These are phyloP conservation scores for Aspidiotus rigidus DNA, from an alignment of 2,888 invertebrate species.

Conservation along the genomic window DNA sequence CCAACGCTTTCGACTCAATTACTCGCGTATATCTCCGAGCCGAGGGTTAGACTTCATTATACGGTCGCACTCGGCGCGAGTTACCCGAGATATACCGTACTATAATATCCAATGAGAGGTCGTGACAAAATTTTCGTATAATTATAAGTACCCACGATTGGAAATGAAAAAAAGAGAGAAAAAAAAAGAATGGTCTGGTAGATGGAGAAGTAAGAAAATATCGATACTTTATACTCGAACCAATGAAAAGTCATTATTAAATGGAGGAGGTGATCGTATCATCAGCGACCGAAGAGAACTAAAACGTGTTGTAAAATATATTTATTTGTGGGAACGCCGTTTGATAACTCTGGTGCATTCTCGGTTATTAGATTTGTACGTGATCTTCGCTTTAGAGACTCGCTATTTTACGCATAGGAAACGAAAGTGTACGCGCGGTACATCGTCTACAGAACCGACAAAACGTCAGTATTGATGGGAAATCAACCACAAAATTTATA, in stretches of 20 bases:
- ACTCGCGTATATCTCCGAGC: background rate
- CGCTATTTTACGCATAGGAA: background rate
- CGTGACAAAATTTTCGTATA: conserved; percentile 30
- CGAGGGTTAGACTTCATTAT: background rate
- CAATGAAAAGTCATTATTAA: conserved; percentile 31
- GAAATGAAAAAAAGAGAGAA: conserved; percentile 13
- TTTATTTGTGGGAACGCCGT: conserved; percentile 32
- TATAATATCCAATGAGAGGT: conserved; percentile 9
- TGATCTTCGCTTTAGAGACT: conserved; percentile 15
- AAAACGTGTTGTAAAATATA: conserved; percentile 31
- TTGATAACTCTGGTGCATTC: conserved; percentile 30
- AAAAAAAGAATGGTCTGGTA: conserved; percentile 22
- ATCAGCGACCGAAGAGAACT: background rate
- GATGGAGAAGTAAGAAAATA: background rate
- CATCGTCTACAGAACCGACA: background rate
- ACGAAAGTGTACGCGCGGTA: conserved; percentile 8
- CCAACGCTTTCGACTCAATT: conserved; percentile 21
- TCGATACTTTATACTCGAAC: conserved; percentile 13
- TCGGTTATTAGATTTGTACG: conserved; percentile 32
- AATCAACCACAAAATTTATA: too few relatives aligned
- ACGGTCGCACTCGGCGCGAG: background rate
- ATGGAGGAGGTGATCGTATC: conserved; percentile 26
- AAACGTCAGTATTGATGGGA: too few relatives aligned
- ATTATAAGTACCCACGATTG: conserved; percentile 7
- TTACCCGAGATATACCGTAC: background rate